Base-by-base conservation (phyloP, 2,797 vertebrate genomes). In the Spheniscus humboldti region DNA sequence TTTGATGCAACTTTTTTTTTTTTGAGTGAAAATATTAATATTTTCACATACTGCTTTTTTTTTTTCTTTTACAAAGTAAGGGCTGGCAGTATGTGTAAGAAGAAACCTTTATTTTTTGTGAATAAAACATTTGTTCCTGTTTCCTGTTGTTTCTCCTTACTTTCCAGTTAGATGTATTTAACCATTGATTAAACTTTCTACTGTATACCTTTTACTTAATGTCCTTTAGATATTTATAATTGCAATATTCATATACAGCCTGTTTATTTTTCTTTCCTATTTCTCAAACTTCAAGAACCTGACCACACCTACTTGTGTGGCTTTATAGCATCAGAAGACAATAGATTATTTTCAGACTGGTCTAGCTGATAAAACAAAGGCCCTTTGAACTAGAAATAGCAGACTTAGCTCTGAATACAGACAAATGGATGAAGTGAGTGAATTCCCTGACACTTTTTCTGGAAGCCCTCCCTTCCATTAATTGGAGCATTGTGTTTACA, bases 401-500 rank as follows among this genome's bases (percentile, higher is more conserved):
- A 76, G 30, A n/a, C 23, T 55, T 35, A 35, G 10, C 12, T 81
- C 57, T 79, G 43, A 78, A 75, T 52, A 47, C 15, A 73, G 47
- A 10, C 28, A 90, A 88, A 62, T 28, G 7, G n/a, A 77, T 43
- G n/a, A 91, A 80, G 8, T 33, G 41, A 91, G 24, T 37, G 28
- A 55, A 81, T 93, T 74, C 57, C 39, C 55, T 43, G 8, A 28
- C 25, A 85, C 25, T 45, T 76, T 48, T 84, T 79, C 66, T 62
- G 55, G 45, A 75, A 79, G 50, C 11, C 15, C 17, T 95, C 18
- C 55, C 28, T 79, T 78, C 41, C 4, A 2, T 86, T 95, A 93
- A 78, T n/a, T 92, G 37, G 74, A 96, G 23, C 63, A 83, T 39
- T 95, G 47, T 83, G 60, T 91, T 96, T 85, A 78, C 69, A 56